A percentile compares a stretch with the other conserved stretches of the same genome.
Evolutionary conservation across 2,113 vertebrate species (phyloP).

Genomic region (Pyrgilauda ruficollis): DNA sequence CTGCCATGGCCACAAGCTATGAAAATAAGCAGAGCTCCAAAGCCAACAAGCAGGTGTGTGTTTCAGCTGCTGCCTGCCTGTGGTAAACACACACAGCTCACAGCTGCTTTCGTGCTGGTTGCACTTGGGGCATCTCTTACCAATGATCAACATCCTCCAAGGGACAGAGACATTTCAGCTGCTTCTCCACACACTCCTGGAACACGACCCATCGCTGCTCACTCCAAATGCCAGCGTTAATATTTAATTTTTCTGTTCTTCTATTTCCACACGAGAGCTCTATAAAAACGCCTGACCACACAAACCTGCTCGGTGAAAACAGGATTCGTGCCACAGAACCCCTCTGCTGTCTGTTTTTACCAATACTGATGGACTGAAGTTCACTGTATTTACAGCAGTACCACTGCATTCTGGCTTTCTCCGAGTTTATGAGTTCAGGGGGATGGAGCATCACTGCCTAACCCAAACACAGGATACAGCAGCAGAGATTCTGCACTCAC

Average conservation of each 20-base stretch:
- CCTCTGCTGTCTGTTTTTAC: neutral
- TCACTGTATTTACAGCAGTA: neutral
- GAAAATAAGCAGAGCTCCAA: neutral
- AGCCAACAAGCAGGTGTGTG: conserved; percentile 14
- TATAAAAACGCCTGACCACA: neutral
- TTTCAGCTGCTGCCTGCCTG: neutral
- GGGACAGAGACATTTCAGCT: neutral
- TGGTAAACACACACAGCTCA: neutral
- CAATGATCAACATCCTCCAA: neutral
- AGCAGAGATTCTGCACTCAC: neutral
- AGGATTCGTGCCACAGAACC: neutral
- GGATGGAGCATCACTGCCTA: neutral
- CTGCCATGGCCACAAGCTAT: neutral
- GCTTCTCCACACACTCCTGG: neutral
- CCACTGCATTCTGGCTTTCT: neutral
- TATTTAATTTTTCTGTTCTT: neutral
- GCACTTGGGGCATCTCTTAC: neutral
- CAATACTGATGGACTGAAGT: accelerated
- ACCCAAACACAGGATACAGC: neutral
- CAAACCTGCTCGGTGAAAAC: accelerated
- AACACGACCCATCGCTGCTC: accelerated
- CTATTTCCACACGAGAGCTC: accelerated
- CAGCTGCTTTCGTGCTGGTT: neutral
- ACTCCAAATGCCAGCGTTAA: neutral
- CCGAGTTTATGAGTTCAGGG: neutral